Conservation (phyloP, 2,113 vertebrate genomes). For the Fregata magnificens region DNA sequence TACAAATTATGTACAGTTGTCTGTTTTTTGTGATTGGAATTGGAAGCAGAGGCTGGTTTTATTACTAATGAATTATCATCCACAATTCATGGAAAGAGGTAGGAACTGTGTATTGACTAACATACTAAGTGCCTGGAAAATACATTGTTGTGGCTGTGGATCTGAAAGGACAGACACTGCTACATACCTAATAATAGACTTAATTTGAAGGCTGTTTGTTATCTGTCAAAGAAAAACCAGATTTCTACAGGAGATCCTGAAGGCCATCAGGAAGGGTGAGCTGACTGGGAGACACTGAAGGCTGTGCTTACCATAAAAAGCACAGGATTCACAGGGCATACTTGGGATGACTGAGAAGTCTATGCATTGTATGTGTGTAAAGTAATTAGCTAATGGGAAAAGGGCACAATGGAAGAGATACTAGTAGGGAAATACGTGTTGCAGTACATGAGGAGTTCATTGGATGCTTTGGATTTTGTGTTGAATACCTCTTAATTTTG, state of each 20-base stretch:
- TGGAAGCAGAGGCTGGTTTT: background rate
- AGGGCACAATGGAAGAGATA: background rate
- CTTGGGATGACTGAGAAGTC: background rate
- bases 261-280: background rate
- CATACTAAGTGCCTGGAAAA: background rate
- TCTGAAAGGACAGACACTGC: background rate
- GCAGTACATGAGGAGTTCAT: background rate
- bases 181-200: background rate
- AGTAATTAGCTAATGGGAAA: background rate
- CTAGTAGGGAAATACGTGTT: background rate
- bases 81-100: background rate
- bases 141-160: background rate
- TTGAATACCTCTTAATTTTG: background rate
- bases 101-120: background rate
- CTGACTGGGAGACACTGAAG: background rate
- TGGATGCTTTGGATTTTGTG: background rate
- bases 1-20: background rate
- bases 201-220: background rate
- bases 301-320: background rate
- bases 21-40: background rate
- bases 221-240: background rate
- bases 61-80: background rate
- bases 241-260: background rate
- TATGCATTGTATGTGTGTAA: background rate
- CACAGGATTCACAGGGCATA: accelerated